Conservation (phyloP, 2,113 vertebrate genomes). For the Nipponia nippon region DNA sequence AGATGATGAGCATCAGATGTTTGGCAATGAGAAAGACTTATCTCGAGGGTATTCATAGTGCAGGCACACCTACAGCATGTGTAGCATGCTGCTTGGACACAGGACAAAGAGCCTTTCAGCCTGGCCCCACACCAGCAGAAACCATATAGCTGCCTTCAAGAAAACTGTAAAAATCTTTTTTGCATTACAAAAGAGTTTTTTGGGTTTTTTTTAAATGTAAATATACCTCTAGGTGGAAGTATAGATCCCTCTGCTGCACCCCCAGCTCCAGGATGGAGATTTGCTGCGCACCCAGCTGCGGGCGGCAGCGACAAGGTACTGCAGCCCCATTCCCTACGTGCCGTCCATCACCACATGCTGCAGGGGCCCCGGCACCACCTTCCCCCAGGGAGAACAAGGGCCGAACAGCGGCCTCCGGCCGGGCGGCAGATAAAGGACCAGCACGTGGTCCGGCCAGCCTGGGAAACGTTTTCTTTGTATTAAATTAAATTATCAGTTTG, state of each 20-base stretch:
- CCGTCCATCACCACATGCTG: conserved; percentile 21
- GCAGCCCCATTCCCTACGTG: conserved; percentile 66
- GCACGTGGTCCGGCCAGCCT: neutral
- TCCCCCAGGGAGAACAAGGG: neutral
- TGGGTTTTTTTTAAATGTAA: neutral
- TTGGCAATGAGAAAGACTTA: neutral
- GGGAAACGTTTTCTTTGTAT: neutral
- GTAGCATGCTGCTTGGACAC: neutral
- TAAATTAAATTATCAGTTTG: neutral
- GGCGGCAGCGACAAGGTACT: conserved; percentile 26
- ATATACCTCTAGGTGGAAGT: neutral
- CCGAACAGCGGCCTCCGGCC: neutral
- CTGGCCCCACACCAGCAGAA: neutral
- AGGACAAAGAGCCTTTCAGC: neutral
- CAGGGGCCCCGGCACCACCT: neutral
- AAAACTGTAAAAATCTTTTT: neutral
- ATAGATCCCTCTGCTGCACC: neutral
- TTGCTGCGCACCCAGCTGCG: neutral
- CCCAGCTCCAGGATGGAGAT: neutral
- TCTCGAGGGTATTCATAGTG: neutral
- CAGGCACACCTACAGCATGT: neutral
- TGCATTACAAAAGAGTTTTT: neutral
- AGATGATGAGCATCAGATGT: neutral
- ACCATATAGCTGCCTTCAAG: neutral
- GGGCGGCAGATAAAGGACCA: neutral